A percentile compares a stretch with the other conserved stretches of the same genome.
Evolutionary conservation across 1,140 invertebrate genomes (phyloP).

Genomic region (Zaprionus ghesquierei): DNA sequence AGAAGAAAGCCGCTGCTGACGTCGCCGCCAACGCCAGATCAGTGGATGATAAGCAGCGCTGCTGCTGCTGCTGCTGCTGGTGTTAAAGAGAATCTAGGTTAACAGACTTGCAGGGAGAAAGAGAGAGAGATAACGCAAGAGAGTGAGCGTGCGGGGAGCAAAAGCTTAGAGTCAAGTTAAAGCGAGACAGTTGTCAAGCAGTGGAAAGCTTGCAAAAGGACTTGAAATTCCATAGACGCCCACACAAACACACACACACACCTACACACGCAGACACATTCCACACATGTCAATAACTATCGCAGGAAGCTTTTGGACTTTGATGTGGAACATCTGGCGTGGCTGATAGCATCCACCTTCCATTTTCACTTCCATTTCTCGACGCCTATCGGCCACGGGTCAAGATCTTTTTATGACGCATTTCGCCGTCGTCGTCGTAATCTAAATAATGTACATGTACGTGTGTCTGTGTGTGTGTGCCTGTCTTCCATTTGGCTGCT

Average conservation of each 20-base stretch:
- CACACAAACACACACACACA: not conserved
- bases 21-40: conserved; percentile 10
- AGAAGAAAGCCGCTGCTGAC: not conserved
- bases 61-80: not conserved
- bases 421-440: conserved; percentile 11
- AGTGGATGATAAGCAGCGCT: conserved; percentile 5
- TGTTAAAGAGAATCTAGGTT: not conserved
- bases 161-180: not conserved
- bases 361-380: conserved; percentile 1
- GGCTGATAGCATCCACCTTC: conserved; percentile 5
- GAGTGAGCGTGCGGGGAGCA: not conserved
- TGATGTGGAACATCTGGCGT: conserved; percentile 1
- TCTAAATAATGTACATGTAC: conserved; percentile 5
- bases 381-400: conserved; percentile 14
- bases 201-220: not conserved
- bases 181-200: not conserved
- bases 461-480: not conserved
- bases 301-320: conserved; percentile 1
- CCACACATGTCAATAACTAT: not conserved
- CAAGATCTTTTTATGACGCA: conserved; percentile 36
- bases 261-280: not conserved
- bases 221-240: not conserved
- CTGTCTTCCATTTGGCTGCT: conserved; percentile 3
- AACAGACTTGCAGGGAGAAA: not conserved
- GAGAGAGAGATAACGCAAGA: not conserved